Evolutionary conservation across 2,113 vertebrate species (phyloP), one percentile per base, ranked within the genome.

Genomic region (Myotis lucifugus): DNA sequence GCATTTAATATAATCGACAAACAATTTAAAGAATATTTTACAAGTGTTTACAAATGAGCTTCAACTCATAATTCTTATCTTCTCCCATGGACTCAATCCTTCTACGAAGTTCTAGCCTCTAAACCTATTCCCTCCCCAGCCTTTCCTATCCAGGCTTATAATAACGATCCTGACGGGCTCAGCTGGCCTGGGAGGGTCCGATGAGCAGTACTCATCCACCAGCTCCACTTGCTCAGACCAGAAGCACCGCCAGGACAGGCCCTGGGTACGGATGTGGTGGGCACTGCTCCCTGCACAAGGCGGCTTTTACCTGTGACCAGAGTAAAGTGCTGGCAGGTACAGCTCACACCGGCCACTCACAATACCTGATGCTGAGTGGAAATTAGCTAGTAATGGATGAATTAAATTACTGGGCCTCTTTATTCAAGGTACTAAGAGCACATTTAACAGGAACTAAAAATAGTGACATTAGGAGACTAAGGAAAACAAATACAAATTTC

Each of bases 361-460:
- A 70, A 84, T 66, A 50, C 25, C 46, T 70, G 29, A 82, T 40
- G 85, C 23, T 85, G 46, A 88, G 64, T 40, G 29, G 37, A 67
- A 93, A 78, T 77, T 86, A 93, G 6, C 77, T 76, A 85, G 69
- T 76, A 78, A 85, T 6, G 25, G n/a, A 54, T 66, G 11, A 87
- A 85, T 61, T 82, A 95, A 92, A 94, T 76, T 91, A 34, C 15
- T 13, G 13, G 59, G 29, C 40, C 59, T 52, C n/a, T 66, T 79
- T 85, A 85, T 73, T 69, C 50, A 85, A 89, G 46, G 88, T 48
- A 93, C 8, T 83, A 79, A 54, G 23, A 94, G 8, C 8, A 92
- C 64, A 94, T 10, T 90, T 61, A 84, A 79, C 2, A 93, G 40
- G 18, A 93, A 92, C 69, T 94, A 78, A 90, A 93, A 87, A 66